Evolutionary conservation across 2,888 invertebrate species (phyloP).

Genomic region (Platypus cylindrus): DNA sequence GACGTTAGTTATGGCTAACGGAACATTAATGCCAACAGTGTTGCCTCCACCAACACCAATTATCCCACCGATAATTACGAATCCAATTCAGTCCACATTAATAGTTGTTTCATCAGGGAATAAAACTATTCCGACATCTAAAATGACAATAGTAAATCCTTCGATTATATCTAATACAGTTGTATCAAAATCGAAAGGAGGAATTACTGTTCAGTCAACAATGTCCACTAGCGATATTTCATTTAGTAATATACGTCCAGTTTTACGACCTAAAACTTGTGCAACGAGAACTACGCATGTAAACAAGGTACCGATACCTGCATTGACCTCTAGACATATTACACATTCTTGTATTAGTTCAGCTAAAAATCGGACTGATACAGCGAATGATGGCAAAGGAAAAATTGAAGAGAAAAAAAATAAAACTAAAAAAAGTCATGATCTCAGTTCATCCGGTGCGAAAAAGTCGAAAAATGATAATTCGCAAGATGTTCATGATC

Average conservation of each 20-base stretch:
- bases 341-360: slow-evolving; percentile 11
- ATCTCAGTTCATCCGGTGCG: neutral
- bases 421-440: slow-evolving; percentile 4
- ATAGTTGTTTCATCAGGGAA: slow-evolving; percentile 8
- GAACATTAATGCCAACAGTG: slow-evolving; percentile 29
- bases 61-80: slow-evolving; percentile 18
- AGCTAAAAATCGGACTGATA: slow-evolving; percentile 2
- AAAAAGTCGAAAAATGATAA: too few species aligned
- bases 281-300: slow-evolving; percentile 31
- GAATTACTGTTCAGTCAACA: neutral
- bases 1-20: slow-evolving; percentile 32
- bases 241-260: slow-evolving; percentile 3
- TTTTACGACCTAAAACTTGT: slow-evolving; percentile 12
- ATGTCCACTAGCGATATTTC: neutral
- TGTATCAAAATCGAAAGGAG: neutral
- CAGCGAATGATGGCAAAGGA: slow-evolving; percentile 7
- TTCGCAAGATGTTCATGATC: too few species aligned
- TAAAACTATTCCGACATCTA: slow-evolving; percentile 4
- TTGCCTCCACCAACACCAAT: slow-evolving; percentile 22
- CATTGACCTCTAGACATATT: slow-evolving; percentile 28
- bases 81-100: slow-evolving; percentile 11
- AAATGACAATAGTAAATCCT: slow-evolving; percentile 4
- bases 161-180: neutral
- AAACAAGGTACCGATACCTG: slow-evolving; percentile 36
- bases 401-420: slow-evolving; percentile 8